Conservation (phyloP, 2,888 invertebrate genomes). For the Eupithecia insigniata region DNA sequence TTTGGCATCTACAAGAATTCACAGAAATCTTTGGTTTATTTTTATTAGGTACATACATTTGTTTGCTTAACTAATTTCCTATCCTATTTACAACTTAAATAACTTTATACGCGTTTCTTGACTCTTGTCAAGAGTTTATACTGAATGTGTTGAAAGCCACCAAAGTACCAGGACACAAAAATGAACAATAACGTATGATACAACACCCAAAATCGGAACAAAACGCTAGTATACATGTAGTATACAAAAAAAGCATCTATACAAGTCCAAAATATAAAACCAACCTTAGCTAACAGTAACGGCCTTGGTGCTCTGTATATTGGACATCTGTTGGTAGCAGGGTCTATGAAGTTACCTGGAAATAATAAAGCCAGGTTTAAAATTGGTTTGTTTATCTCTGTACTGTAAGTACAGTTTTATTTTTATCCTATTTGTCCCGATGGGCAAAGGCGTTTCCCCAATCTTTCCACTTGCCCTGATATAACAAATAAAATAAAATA, state of each 20-base stretch:
- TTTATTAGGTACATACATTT: background rate
- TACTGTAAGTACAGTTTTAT: background rate
- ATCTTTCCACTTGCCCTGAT: background rate
- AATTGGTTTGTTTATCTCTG: background rate
- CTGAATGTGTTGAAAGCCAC: slow-evolving; percentile 85
- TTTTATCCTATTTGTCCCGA: background rate
- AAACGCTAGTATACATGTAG: slow-evolving; percentile 66
- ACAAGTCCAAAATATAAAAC: slow-evolving; percentile 87
- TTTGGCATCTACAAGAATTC: slow-evolving; percentile 11
- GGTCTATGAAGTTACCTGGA: slow-evolving; percentile 71
- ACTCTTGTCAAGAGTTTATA: slow-evolving; percentile 75
- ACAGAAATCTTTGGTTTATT: slow-evolving; percentile 1
- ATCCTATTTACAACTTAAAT: background rate
- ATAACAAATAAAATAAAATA: background rate
- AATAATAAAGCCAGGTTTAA: slow-evolving; percentile 44
- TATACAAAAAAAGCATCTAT: slow-evolving; percentile 80
- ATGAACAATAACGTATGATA: slow-evolving; percentile 82
- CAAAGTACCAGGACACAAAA: slow-evolving; percentile 81
- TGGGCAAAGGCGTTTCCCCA: background rate
- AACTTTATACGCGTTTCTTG: slow-evolving; percentile 36
- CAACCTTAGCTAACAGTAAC: slow-evolving; percentile 65
- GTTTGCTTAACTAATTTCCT: slow-evolving; percentile 1
- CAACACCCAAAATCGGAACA: slow-evolving; percentile 83
- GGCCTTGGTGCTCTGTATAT: slow-evolving; percentile 59
- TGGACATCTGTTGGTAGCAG: slow-evolving; percentile 58